These are phyloP conservation scores for Eutolmus rufibarbis DNA, from an alignment of 2,888 invertebrate species.

Conservation along the genomic window DNA sequence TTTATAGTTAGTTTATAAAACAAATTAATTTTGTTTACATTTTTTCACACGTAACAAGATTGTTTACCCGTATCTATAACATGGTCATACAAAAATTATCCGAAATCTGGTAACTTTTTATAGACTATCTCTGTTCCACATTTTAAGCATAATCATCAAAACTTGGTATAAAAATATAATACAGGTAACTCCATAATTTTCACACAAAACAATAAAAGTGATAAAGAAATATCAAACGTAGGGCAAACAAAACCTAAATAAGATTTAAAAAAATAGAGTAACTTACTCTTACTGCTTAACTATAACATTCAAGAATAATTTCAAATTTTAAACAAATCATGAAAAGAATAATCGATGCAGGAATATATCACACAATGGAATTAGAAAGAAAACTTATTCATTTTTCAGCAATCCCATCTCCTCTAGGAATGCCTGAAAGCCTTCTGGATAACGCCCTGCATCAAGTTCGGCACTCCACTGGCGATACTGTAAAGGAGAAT, in stretches of 20 bases:
- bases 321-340: background rate
- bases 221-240: background rate
- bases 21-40: background rate
- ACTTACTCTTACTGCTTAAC: background rate
- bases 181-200: background rate
- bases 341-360: background rate
- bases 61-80: conserved; percentile 11
- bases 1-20: background rate
- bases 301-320: background rate
- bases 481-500: conserved; percentile 71
- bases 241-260: background rate
- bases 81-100: conserved; percentile 13
- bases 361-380: conserved; percentile 11
- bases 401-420: conserved; percentile 77
- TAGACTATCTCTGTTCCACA: background rate
- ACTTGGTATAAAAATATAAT: background rate
- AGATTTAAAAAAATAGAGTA: background rate
- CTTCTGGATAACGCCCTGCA: conserved; percentile 81
- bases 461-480: conserved; percentile 83
- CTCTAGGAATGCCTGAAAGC: conserved; percentile 76
- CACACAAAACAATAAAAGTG: background rate
- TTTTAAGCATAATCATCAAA: background rate
- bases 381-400: conserved; percentile 61
- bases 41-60: background rate
- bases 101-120: background rate